Evolutionary conservation across 2,113 vertebrate species (phyloP).

Genomic region (Oreochromis aureus): DNA sequence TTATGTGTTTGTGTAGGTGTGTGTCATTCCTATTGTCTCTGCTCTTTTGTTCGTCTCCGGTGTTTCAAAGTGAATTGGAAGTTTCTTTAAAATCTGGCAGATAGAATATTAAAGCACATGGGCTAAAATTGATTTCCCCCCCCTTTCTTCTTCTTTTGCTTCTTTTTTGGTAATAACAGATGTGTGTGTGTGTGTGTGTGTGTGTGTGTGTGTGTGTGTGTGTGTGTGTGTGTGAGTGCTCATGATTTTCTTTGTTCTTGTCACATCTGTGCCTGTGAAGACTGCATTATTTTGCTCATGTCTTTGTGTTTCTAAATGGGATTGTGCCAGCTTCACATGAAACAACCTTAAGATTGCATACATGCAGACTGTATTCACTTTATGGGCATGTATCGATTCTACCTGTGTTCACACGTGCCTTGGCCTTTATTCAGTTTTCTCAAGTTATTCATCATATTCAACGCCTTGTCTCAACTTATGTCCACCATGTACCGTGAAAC

Average conservation of each 20-base stretch:
- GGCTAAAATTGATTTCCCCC: neutral
- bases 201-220: neutral
- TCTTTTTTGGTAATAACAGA: neutral
- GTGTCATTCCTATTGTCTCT: neutral
- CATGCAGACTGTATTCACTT: neutral
- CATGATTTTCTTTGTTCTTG: neutral
- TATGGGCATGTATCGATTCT: neutral
- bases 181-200: neutral
- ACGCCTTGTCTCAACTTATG: constrained; percentile 26
- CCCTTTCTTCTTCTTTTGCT: neutral
- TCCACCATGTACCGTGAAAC: constrained; percentile 41
- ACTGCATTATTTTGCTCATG: neutral
- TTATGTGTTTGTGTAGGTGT: neutral
- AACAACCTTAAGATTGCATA: neutral
- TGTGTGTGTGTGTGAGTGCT: neutral
- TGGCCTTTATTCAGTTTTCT: neutral
- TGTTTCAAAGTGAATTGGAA: neutral
- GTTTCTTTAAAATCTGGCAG: constrained; percentile 4
- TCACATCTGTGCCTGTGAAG: neutral
- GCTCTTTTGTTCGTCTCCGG: neutral
- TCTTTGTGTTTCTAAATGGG: neutral
- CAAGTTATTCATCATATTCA: constrained; percentile 47
- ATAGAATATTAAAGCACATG: constrained; percentile 11
- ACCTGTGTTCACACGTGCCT: neutral
- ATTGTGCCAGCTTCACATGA: neutral